phyloP scores from a whole-genome alignment of 2,113 vertebrate species.

The Burhinus bistriatus region DNA sequence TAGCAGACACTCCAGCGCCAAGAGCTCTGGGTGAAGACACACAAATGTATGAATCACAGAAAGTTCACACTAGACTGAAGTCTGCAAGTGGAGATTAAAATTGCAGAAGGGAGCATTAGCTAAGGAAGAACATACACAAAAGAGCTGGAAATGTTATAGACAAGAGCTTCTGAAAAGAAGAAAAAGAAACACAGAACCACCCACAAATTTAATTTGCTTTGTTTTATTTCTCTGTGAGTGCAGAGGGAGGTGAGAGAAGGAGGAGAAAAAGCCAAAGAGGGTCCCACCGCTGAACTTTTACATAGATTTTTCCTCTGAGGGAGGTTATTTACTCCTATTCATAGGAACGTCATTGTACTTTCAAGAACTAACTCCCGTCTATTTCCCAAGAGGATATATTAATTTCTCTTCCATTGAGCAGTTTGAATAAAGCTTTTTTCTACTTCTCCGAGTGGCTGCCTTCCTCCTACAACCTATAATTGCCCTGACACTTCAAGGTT shows the following conservation, averaged over 20 bases:
- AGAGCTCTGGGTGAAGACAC: background rate
- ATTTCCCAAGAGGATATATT: background rate
- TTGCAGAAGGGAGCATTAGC: background rate
- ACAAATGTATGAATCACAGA: background rate
- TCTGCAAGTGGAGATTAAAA: background rate
- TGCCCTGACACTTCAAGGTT: background rate
- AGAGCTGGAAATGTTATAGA: background rate
- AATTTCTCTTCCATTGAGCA: background rate
- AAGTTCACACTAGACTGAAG: background rate
- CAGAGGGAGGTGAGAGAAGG: background rate
- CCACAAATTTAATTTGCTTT: background rate
- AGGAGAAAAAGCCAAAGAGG: background rate
- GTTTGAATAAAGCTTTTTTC: background rate
- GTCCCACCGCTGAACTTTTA: background rate
- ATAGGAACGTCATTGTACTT: background rate
- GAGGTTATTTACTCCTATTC: background rate
- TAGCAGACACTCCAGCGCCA: fast-evolving
- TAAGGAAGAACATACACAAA: background rate
- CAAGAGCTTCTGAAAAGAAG: background rate
- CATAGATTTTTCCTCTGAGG: background rate
- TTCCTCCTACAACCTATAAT: background rate
- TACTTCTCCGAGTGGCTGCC: background rate
- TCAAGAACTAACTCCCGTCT: background rate
- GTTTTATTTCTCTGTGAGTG: background rate
- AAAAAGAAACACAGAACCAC: background rate